Percentiles rank a stretch among this genome's conserved stretches.
Conservation (phyloP, 2,888 invertebrate genomes). For the Erebia palarica region DNA sequence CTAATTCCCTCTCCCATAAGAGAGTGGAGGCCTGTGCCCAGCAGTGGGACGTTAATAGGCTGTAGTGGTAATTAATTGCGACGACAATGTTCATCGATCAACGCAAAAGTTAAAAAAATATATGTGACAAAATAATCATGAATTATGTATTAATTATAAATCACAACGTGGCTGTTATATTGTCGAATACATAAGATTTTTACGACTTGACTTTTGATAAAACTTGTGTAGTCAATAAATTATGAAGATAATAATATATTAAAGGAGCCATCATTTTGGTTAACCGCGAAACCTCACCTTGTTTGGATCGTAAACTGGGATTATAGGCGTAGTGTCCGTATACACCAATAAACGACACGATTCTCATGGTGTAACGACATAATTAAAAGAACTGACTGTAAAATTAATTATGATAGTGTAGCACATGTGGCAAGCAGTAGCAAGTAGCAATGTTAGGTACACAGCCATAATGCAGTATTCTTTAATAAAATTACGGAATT, state of each 20-base stretch:
- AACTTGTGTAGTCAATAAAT: conserved; percentile 60
- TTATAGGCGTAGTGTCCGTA: conserved; percentile 33
- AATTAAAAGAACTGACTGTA: neutral
- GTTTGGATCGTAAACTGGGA: conserved; percentile 53
- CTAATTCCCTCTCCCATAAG: too few relatives aligned
- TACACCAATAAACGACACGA: neutral
- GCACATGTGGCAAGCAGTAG: too few relatives aligned
- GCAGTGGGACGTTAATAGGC: too few relatives aligned
- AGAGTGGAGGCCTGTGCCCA: too few relatives aligned
- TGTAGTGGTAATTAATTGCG: conserved; percentile 50
- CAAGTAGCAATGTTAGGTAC: too few relatives aligned
- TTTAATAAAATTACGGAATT: too few relatives aligned
- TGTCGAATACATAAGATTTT: conserved; percentile 55
- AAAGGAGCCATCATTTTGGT: conserved; percentile 52
- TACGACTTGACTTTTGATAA: conserved; percentile 56
- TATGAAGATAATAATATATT: conserved; percentile 59
- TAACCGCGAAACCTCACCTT: conserved; percentile 53
- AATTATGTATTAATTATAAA: conserved; percentile 54
- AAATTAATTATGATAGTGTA: too few relatives aligned
- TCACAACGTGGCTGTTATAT: conserved; percentile 19
- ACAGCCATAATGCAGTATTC: too few relatives aligned
- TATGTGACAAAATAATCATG: conserved; percentile 63
- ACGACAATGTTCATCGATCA: conserved; percentile 67
- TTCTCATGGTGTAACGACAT: conserved; percentile 3
- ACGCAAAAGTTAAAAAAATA: conserved; percentile 65